Evolutionary conservation across 1,140 invertebrate species (phyloP).

Genomic region (Bombus superbus): DNA sequence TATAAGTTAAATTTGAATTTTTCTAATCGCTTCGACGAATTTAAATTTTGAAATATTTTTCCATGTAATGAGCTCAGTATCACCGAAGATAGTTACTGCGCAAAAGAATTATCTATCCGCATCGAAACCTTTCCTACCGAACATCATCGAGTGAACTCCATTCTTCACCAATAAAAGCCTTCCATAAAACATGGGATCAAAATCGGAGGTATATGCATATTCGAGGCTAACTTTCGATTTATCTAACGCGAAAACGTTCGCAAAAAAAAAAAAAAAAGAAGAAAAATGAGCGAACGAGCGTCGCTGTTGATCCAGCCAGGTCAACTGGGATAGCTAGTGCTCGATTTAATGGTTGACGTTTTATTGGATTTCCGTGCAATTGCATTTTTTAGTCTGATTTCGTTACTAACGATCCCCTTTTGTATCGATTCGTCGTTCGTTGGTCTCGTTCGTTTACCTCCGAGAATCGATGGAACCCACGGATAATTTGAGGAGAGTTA

Average conservation of each 20-base stretch:
- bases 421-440: constrained; percentile 52
- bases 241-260: constrained; percentile 25
- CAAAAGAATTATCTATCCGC: too few species aligned
- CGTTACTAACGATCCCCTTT: constrained; percentile 67
- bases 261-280: neutral
- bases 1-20: neutral
- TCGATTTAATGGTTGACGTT: constrained; percentile 76
- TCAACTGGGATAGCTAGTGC: constrained; percentile 54
- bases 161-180: neutral
- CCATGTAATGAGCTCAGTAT: neutral
- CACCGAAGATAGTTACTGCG: neutral
- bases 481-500: constrained; percentile 64
- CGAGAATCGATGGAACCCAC: constrained; percentile 45
- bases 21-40: neutral
- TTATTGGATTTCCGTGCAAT: constrained; percentile 76
- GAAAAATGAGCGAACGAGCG: constrained; percentile 54
- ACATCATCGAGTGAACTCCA: neutral
- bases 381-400: constrained; percentile 73
- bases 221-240: constrained; percentile 41
- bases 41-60: neutral
- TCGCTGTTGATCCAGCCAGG: constrained; percentile 55
- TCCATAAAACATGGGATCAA: neutral
- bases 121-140: neutral
- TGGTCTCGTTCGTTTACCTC: constrained; percentile 27
- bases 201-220: neutral